phyloP scores from a whole-genome alignment of 2,888 invertebrate species.

The Noctua janthe region DNA sequence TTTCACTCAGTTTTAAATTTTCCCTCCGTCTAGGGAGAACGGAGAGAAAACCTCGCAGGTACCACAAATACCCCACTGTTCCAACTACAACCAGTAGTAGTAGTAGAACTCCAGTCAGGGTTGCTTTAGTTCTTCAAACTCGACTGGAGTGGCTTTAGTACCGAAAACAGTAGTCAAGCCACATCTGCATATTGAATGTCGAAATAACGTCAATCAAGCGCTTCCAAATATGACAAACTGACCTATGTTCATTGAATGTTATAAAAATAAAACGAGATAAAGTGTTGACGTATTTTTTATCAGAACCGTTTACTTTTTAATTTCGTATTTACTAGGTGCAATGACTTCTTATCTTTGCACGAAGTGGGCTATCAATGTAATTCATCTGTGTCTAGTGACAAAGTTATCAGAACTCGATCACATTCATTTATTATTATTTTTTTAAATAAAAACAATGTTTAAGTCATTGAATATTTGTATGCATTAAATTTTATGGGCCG shows the following conservation, averaged over 20 bases:
- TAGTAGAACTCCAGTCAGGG: no score
- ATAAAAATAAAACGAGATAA: slow-evolving; percentile 21
- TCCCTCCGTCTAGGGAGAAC: no score
- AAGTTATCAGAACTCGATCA: neutral
- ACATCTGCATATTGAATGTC: neutral
- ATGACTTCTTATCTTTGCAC: slow-evolving; percentile 26
- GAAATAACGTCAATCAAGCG: slow-evolving; percentile 1
- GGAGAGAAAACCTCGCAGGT: no score
- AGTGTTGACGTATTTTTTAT: neutral
- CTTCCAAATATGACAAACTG: slow-evolving; percentile 3
- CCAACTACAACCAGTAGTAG: no score
- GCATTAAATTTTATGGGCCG: neutral
- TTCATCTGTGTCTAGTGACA: neutral
- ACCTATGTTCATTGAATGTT: slow-evolving; percentile 11
- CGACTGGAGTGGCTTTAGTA: neutral
- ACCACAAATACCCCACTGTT: no score
- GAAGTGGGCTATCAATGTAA: neutral
- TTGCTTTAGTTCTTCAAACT: no score
- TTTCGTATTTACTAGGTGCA: neutral
- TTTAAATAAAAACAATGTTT: neutral
- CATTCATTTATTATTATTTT: neutral
- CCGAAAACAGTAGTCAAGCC: neutral
- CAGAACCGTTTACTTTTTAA: neutral
- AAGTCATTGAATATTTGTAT: neutral
- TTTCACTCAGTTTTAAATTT: neutral